Percentiles rank a stretch among this genome's conserved stretches.
phyloP scores from a whole-genome alignment of 2,113 vertebrate genomes.

The Cryptotis parvus region DNA sequence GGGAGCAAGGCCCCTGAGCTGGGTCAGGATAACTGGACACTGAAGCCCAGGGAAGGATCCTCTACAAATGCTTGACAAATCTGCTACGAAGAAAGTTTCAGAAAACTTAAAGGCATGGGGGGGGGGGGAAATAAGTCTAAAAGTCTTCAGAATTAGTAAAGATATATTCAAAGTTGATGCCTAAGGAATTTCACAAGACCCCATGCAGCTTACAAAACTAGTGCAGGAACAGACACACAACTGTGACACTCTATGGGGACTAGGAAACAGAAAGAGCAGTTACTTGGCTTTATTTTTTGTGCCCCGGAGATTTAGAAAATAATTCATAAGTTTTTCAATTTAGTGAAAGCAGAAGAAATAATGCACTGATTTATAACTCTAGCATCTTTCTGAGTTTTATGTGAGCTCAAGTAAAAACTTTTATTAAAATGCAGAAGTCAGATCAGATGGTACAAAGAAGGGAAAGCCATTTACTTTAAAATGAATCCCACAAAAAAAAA shows the following conservation, averaged over 20 bases:
- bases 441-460: constrained; percentile 45
- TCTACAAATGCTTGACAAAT: neutral
- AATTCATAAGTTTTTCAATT: neutral
- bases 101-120: neutral
- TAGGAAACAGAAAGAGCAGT: constrained; percentile 22
- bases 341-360: constrained; percentile 33
- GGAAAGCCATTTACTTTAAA: constrained; percentile 69
- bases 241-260: neutral
- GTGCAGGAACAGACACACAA: neutral
- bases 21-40: neutral
- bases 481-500: constrained; percentile 74
- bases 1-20: neutral
- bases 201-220: neutral
- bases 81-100: neutral
- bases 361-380: neutral
- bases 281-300: neutral
- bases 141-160: constrained; percentile 39
- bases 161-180: neutral
- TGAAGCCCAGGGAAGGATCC: neutral
- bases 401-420: constrained; percentile 55
- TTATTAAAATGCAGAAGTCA: constrained; percentile 57
- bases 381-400: constrained; percentile 52
- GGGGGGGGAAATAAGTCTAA: constrained; percentile 23
- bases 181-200: neutral
- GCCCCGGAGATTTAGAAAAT: neutral